Percentiles rank a stretch among this genome's conserved stretches.
Conservation (phyloP, 2,888 invertebrate genomes). For the Eupeodes latifasciatus region DNA sequence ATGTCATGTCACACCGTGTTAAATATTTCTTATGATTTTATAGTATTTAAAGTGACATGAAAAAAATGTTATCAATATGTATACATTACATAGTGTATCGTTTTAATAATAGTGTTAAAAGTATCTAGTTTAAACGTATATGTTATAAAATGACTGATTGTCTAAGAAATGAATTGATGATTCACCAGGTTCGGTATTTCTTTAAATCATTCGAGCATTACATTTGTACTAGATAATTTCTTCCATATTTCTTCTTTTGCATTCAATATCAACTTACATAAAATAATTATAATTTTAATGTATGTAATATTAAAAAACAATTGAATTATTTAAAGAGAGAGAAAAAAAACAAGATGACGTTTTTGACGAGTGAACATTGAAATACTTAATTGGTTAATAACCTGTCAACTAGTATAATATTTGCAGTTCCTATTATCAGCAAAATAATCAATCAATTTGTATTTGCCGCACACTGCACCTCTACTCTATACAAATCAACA, state of each 20-base stretch:
- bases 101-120: neutral
- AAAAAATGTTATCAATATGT: neutral
- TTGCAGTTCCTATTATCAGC: slow-evolving; percentile 4
- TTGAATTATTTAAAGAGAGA: neutral
- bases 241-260: neutral
- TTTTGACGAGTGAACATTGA: neutral
- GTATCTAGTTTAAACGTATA: neutral
- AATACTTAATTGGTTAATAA: slow-evolving; percentile 29
- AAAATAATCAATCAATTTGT: slow-evolving; percentile 24
- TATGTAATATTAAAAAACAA: neutral
- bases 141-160: neutral
- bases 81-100: slow-evolving; percentile 9
- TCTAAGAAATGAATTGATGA: slow-evolving; percentile 11
- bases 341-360: neutral
- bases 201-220: slow-evolving; percentile 13
- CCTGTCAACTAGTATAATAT: slow-evolving; percentile 1
- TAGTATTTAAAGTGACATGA: too few species aligned
- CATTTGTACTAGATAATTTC: slow-evolving; percentile 8
- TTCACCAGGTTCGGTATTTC: neutral
- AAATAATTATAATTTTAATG: neutral
- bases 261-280: neutral
- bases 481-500: neutral
- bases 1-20: too few species aligned
- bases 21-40: too few species aligned
- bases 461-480: neutral